Evolutionary conservation across 2,797 vertebrate genomes (phyloP).

Genomic region (Schizothorax lantsangensis): DNA sequence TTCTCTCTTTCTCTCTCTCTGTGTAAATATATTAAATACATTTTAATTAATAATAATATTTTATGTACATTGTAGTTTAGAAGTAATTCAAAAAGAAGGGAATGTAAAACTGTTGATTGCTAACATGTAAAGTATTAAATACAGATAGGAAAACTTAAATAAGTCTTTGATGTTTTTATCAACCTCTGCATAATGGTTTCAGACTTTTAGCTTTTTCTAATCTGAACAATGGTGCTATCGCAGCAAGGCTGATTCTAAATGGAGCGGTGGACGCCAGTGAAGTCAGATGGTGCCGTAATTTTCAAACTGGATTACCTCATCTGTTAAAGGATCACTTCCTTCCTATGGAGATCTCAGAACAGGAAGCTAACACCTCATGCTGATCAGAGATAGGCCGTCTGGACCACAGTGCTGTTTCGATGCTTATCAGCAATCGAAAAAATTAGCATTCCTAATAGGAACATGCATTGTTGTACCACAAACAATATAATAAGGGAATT

Average conservation of each 20-base stretch:
- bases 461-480: conserved; percentile 47
- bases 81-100: background rate
- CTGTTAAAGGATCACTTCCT: conserved; percentile 56
- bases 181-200: conserved; percentile 17
- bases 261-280: conserved; percentile 18
- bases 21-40: too few species aligned
- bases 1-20: too few species aligned
- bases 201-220: conserved; percentile 32
- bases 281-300: conserved; percentile 49
- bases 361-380: conserved; percentile 54
- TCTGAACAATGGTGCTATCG: conserved; percentile 6
- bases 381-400: conserved; percentile 56
- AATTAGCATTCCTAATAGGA: conserved; percentile 44
- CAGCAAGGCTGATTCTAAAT: conserved; percentile 27
- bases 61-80: background rate
- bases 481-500: conserved; percentile 38
- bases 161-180: conserved; percentile 44
- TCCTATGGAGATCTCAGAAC: conserved; percentile 31
- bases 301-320: conserved; percentile 54
- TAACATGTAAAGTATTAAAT: background rate
- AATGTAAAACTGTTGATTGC: conserved; percentile 16
- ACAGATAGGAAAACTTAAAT: conserved; percentile 9
- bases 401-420: conserved; percentile 41
- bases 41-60: too few species aligned
- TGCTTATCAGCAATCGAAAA: conserved; percentile 56